Base-by-base conservation (phyloP, 2,113 vertebrate genomes). In the Alligator mississippiensis region DNA sequence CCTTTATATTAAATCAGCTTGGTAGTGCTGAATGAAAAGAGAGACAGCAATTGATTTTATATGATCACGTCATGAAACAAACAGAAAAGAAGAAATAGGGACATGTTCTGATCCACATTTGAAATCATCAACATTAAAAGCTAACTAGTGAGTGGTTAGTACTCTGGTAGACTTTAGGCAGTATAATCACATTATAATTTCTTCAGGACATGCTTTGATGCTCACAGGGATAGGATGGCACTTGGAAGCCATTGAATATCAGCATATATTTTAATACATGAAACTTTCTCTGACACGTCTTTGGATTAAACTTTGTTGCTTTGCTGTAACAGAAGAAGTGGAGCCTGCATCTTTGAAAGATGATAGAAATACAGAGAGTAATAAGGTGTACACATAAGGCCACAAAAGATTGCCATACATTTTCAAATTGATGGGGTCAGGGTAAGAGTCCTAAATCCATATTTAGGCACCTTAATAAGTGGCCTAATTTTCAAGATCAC, bases 181-280 rank as follows among this genome's bases (percentile, higher is more conserved):
- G 9, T 38, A 0, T n/a, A 24, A 16, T 1, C 3, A 68, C 5
- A 1, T 1, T n/a, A 19, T 9, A 5, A 3, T 4, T 7, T 66
- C 63, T 28, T 4, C 13, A 24, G 30, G 64, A 14, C 2, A 0
- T 68, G 60, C 30, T 47, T 38, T 74, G 34, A 24, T 38, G 34
- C 7, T 77, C 38, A 38, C 70, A 68, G 55, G 68, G 78, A 93
- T 25, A 66, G 74, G n/a, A 58, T 19, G 78, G 1, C 22, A 63
- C 6, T 2, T 12, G 47, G 34, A 74, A 74, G 70, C 70, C 11
- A 2, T 11, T 0, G 1, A 59, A n/a, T 9, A 5, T 15, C 84
- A 90, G 57, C 11, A 5, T 1, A 0, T 27, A 2, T 78, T 82
- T 47, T 87, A 82, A 75, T 28, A 8, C 6, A 30, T 64, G 85